A percentile compares a stretch with the other conserved stretches of the same genome.
Evolutionary conservation across 2,797 vertebrate genomes (phyloP).

Genomic region (Ctenosaura bakeri): DNA sequence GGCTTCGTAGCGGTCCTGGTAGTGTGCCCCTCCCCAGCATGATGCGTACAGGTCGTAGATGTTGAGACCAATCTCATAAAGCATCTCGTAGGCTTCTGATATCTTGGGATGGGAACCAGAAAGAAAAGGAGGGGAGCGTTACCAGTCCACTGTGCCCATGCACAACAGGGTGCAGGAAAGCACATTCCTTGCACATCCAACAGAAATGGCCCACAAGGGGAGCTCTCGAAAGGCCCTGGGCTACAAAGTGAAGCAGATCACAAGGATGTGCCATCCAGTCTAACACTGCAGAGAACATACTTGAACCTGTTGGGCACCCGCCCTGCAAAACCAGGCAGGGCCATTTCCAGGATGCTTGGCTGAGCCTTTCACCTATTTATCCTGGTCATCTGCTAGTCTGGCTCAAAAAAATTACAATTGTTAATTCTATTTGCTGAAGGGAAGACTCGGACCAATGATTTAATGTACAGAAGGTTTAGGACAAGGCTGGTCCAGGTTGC

Average conservation of each 20-base stretch:
- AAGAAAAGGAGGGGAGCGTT: not conserved
- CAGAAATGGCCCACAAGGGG: not conserved
- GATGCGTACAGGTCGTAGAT: slow-evolving; percentile 57
- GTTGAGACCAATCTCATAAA: slow-evolving; percentile 63
- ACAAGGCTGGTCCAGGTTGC: too few relatives aligned
- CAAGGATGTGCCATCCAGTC: too few relatives aligned
- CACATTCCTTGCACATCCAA: too few relatives aligned
- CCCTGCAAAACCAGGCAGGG: not conserved
- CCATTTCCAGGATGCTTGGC: not conserved
- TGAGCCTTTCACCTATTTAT: not conserved
- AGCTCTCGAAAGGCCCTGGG: not conserved
- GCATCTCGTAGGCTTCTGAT: slow-evolving; percentile 24
- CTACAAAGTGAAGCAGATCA: not conserved
- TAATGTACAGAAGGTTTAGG: too few relatives aligned
- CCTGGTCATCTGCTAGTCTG: too few relatives aligned
- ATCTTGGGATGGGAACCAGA: not conserved
- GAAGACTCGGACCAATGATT: too few relatives aligned
- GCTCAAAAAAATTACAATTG: too few relatives aligned
- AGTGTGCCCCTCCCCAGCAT: slow-evolving; percentile 41
- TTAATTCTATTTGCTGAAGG: too few relatives aligned
- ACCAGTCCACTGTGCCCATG: not conserved
- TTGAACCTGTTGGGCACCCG: too few relatives aligned
- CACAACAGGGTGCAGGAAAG: not conserved
- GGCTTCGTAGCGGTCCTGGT: slow-evolving; percentile 18
- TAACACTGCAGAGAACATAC: too few relatives aligned